A percentile compares a stretch with the other conserved stretches of the same genome.
Evolutionary conservation across 2,113 vertebrate genomes (phyloP).

Genomic region (Pterocles burchelli): DNA sequence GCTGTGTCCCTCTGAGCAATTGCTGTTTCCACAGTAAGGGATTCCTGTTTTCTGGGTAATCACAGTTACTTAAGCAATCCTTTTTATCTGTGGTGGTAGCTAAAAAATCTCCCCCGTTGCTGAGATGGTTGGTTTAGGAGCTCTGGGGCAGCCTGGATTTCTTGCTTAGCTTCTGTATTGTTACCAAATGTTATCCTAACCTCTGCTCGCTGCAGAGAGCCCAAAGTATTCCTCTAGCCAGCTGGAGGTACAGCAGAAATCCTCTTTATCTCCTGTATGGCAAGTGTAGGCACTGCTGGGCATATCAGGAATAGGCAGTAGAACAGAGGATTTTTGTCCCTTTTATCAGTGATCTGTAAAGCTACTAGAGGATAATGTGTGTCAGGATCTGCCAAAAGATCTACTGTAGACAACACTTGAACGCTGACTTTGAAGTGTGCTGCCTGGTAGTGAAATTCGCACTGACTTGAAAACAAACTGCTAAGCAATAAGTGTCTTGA

Average conservation of each 20-base stretch:
- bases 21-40: background rate
- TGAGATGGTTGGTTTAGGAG: background rate
- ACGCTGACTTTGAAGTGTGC: conserved; percentile 9
- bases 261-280: background rate
- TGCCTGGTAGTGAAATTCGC: background rate
- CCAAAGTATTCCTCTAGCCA: background rate
- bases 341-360: background rate
- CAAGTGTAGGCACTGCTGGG: fast-evolving
- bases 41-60: background rate
- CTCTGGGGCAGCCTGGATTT: background rate
- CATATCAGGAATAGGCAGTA: background rate
- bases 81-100: fast-evolving
- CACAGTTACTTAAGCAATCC: background rate
- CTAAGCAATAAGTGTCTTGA: background rate
- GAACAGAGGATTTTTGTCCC: background rate
- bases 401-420: background rate
- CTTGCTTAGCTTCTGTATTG: background rate
- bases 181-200: background rate
- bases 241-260: background rate
- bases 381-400: background rate
- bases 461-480: background rate
- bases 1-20: background rate
- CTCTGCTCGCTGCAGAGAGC: background rate
- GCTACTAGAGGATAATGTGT: background rate
- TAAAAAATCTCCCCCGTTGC: background rate